These are phyloP conservation scores for Ceryle rudis DNA, from an alignment of 2,797 vertebrate genomes.

Conservation along the genomic window DNA sequence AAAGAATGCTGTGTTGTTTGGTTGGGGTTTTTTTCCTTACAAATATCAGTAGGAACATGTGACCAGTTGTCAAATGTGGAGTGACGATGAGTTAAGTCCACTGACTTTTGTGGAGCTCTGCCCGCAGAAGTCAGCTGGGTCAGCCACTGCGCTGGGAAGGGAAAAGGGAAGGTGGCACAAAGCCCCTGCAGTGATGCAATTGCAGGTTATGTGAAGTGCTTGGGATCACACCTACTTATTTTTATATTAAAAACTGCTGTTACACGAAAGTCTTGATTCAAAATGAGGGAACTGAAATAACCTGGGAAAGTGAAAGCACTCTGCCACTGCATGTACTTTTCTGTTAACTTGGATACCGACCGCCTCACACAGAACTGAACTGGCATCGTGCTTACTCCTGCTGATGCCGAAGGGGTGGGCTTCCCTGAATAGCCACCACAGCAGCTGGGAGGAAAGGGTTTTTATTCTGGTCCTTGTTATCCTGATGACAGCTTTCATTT, in stretches of 20 bases:
- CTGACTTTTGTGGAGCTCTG: neutral
- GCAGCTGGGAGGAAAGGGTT: neutral
- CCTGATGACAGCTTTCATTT: neutral
- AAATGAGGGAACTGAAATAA: neutral
- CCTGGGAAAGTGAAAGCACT: neutral
- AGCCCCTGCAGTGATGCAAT: neutral
- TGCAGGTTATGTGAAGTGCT: neutral
- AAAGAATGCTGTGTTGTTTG: neutral
- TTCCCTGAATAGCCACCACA: neutral
- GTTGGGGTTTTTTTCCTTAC: neutral
- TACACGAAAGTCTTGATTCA: neutral
- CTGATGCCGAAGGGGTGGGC: neutral
- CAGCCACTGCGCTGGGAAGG: neutral
- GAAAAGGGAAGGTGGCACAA: neutral
- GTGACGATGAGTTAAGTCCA: too few species aligned
- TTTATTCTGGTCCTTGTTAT: neutral
- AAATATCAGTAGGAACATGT: neutral
- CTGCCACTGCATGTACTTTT: neutral
- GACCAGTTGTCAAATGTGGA: too few species aligned
- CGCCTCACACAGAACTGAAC: neutral
- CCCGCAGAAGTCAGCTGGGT: neutral
- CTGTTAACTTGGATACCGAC: neutral
- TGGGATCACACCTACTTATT: neutral
- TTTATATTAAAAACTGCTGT: neutral
- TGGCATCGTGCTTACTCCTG: rapidly evolving